phyloP scores from a whole-genome alignment of 2,113 vertebrate species.

The Trochalopteron elliotii region DNA sequence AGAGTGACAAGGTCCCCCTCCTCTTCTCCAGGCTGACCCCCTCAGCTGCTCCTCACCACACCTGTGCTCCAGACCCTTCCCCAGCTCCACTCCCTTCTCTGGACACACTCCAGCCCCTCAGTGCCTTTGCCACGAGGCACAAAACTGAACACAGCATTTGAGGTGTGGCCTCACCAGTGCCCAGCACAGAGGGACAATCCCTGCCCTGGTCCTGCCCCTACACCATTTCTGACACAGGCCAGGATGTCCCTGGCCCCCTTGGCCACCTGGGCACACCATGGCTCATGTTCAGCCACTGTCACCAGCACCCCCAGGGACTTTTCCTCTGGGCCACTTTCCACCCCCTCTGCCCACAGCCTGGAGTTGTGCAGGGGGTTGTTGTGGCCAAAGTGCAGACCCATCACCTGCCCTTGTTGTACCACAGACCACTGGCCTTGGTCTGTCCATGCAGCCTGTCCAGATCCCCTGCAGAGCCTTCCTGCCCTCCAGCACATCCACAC shows the following conservation, averaged over 20 bases:
- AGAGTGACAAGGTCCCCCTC: not conserved
- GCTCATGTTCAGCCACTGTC: not conserved
- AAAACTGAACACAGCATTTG: accelerated
- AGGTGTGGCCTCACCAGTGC: not conserved
- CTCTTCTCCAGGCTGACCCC: not conserved
- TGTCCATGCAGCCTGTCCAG: not conserved
- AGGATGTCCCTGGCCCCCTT: accelerated
- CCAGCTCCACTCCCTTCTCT: not conserved
- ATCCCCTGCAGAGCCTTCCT: not conserved
- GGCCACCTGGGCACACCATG: not conserved
- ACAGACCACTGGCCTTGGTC: not conserved
- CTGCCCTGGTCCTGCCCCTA: not conserved
- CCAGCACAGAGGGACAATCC: not conserved
- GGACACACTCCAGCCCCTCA: accelerated
- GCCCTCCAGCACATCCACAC: not conserved
- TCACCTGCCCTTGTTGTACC: too few species aligned
- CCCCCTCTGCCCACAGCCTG: not conserved
- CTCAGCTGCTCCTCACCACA: not conserved
- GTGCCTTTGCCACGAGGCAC: not conserved
- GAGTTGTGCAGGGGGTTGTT: not conserved
- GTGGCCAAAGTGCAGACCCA: not conserved
- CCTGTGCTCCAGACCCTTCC: not conserved
- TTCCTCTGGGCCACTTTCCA: not conserved
- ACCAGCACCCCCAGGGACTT: not conserved
- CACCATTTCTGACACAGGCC: not conserved